phyloP scores from a whole-genome alignment of 2,797 vertebrate genomes.

The Oophaga sylvatica region DNA sequence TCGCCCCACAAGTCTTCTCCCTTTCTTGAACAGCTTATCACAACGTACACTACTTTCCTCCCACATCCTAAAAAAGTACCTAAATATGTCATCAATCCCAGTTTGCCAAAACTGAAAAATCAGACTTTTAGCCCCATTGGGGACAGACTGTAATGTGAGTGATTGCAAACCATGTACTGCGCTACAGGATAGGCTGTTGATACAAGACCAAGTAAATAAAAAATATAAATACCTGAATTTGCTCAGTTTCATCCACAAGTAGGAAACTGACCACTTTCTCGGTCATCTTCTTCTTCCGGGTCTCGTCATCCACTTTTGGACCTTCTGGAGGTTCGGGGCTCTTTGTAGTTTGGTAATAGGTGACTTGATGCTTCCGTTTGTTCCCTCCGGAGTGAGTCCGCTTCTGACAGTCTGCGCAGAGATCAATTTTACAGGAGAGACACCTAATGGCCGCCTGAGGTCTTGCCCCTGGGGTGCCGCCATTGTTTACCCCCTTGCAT shows the following conservation, averaged over 20 bases:
- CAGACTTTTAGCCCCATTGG: too few relatives aligned
- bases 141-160: not conserved
- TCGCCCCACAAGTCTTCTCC: too few relatives aligned
- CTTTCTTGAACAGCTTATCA: too few relatives aligned
- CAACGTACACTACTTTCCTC: too few relatives aligned
- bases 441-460: slow-evolving; percentile 90
- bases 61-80: too few relatives aligned
- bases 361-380: slow-evolving; percentile 90
- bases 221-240: slow-evolving; percentile 85
- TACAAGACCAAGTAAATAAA: not conserved
- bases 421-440: slow-evolving; percentile 93
- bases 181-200: not conserved
- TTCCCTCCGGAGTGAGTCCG: slow-evolving; percentile 89
- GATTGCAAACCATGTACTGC: not conserved
- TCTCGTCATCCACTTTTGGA: slow-evolving; percentile 79
- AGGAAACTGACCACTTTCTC: slow-evolving; percentile 92
- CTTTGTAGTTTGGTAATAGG: slow-evolving; percentile 80
- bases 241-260: slow-evolving; percentile 93
- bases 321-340: slow-evolving; percentile 73
- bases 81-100: too few relatives aligned
- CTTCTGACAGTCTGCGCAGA: slow-evolving; percentile 96
- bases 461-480: slow-evolving; percentile 71
- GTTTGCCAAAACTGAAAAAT: too few relatives aligned
- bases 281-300: slow-evolving; percentile 82
- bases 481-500: slow-evolving; percentile 84